Evolutionary conservation across 2,888 invertebrate genomes (phyloP).

Genomic region (Melanargia galathea): DNA sequence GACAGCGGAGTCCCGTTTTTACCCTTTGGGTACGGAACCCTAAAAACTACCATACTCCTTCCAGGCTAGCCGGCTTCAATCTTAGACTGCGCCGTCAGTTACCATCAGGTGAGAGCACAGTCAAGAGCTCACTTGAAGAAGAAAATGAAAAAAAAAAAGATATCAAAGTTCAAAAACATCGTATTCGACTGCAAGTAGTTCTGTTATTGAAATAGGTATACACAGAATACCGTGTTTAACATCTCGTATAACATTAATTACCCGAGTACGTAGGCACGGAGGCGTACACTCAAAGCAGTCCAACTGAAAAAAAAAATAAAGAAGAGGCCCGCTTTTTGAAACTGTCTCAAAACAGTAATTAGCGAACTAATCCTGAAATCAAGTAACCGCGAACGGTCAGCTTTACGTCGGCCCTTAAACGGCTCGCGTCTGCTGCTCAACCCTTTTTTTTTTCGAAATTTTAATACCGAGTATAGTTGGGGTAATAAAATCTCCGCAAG

Average conservation of each 20-base stretch:
- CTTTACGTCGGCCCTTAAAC: slow-evolving; percentile 66
- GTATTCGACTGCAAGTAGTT: slow-evolving; percentile 6
- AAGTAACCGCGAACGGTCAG: slow-evolving; percentile 76
- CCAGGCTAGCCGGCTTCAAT: too few relatives aligned
- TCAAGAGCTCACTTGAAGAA: too few relatives aligned
- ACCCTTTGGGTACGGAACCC: too few relatives aligned
- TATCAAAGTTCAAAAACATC: neutral
- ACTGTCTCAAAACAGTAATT: slow-evolving; percentile 74
- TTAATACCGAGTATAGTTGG: slow-evolving; percentile 78
- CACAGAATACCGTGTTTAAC: slow-evolving; percentile 5
- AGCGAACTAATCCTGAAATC: slow-evolving; percentile 71
- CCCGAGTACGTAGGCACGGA: slow-evolving; percentile 21
- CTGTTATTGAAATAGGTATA: slow-evolving; percentile 19
- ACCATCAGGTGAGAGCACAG: too few relatives aligned
- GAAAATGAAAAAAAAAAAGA: neutral
- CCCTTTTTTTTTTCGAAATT: slow-evolving; percentile 69
- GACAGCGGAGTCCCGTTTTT: too few relatives aligned
- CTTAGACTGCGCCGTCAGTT: too few relatives aligned
- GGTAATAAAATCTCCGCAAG: slow-evolving; percentile 81
- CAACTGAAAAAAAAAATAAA: slow-evolving; percentile 43
- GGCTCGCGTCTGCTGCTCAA: slow-evolving; percentile 67
- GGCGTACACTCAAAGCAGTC: slow-evolving; percentile 27
- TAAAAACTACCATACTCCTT: too few relatives aligned
- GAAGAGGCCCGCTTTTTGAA: slow-evolving; percentile 53
- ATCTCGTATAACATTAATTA: slow-evolving; percentile 26